A percentile compares a stretch with the other conserved stretches of the same genome.
phyloP scores from a whole-genome alignment of 2,888 invertebrate species.

The Dinocampus coccinellae region DNA sequence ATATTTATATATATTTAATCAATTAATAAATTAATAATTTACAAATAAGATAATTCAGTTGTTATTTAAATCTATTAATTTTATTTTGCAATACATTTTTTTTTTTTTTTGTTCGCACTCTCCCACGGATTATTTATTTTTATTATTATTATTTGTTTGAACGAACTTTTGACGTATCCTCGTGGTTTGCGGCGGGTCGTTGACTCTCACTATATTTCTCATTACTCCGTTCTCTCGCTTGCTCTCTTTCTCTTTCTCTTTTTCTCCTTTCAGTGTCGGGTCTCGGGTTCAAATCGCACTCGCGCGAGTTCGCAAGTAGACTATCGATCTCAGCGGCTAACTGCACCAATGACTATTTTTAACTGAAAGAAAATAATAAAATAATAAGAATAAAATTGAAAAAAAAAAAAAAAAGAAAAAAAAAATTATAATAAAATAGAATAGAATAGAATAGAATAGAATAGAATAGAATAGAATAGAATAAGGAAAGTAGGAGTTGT shows the following conservation, averaged over 20 bases:
- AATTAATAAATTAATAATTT: too few relatives aligned
- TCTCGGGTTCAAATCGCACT: constrained; percentile 31
- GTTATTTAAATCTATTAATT: not conserved
- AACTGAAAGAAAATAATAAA: too few relatives aligned
- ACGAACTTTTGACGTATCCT: not conserved
- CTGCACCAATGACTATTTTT: constrained; percentile 35
- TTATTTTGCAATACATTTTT: not conserved
- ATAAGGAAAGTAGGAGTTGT: not conserved
- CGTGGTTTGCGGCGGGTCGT: constrained; percentile 18
- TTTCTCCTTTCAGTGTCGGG: too few relatives aligned
- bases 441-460: not conserved
- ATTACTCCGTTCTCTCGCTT: constrained; percentile 16
- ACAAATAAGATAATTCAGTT: too few relatives aligned
- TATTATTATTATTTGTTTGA: not conserved
- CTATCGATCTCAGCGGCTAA: constrained; percentile 38
- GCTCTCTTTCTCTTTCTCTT: constrained; percentile 28
- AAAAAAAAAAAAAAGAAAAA: not conserved
- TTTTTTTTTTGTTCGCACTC: too few relatives aligned
- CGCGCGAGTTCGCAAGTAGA: constrained; percentile 42
- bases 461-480: not conserved
- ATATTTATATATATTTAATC: not conserved
- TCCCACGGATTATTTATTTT: too few relatives aligned
- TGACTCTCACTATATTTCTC: constrained; percentile 18
- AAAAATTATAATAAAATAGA: not conserved
- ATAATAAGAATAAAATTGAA: constrained; percentile 6